Evolutionary conservation across 2,797 vertebrate species (phyloP).

Genomic region (Fistularia commersonii): DNA sequence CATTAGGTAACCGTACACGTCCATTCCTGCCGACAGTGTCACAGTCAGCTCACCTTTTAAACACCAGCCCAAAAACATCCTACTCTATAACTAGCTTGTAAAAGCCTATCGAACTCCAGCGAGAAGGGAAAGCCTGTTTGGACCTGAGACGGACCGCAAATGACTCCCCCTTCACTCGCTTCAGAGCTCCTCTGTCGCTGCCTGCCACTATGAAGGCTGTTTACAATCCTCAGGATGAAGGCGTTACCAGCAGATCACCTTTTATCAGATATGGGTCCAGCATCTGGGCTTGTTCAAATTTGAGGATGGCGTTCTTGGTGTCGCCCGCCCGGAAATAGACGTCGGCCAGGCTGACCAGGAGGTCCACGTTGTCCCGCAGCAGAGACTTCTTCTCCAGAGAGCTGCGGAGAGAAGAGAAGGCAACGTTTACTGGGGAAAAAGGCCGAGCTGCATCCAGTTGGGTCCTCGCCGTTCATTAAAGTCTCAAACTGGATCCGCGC

Average conservation of each 20-base stretch:
- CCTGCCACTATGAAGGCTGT: no score
- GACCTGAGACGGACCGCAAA: no score
- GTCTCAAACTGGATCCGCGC: no score
- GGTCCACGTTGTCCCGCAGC: constrained; percentile 92
- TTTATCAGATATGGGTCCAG: constrained; percentile 97
- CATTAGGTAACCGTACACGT: constrained; percentile 95
- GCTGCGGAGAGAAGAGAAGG: constrained; percentile 59
- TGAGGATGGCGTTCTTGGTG: constrained; percentile 95
- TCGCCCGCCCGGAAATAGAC: constrained; percentile 96
- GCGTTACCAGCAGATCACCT: constrained; percentile 65
- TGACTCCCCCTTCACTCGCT: no score
- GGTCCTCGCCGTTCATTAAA: no score
- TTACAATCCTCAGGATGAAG: background rate
- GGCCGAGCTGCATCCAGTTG: background rate
- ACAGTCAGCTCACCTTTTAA: background rate
- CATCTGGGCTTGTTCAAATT: constrained; percentile 99
- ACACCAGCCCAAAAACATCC: background rate
- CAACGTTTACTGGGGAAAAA: background rate
- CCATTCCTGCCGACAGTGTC: constrained; percentile 83
- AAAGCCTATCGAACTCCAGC: no score
- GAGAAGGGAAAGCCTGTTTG: no score
- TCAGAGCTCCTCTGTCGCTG: no score
- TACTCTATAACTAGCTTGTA: no score
- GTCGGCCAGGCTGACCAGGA: constrained; percentile 94
- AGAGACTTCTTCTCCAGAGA: constrained; percentile 98